Evolutionary conservation across 1,140 invertebrate species (phyloP).

Genomic region (Euura lappo): DNA sequence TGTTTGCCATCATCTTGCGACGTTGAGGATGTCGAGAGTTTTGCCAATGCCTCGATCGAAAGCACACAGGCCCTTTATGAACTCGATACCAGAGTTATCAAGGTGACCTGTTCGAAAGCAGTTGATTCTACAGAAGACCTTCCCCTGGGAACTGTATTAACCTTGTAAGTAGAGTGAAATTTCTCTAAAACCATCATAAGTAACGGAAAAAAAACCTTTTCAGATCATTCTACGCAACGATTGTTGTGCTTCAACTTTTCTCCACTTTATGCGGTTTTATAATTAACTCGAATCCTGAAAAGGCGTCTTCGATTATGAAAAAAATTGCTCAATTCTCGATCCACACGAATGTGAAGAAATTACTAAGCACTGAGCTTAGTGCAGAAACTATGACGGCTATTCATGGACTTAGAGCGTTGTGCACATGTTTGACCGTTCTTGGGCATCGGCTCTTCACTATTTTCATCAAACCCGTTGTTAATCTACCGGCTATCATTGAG

Average conservation of each 20-base stretch:
- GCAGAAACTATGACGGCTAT: constrained; percentile 33
- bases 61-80: not conserved
- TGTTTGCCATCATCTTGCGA: constrained; percentile 32
- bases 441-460: constrained; percentile 48
- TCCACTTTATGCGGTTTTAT: not conserved
- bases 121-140: constrained; percentile 10
- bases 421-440: constrained; percentile 51
- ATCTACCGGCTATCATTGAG: too few species aligned
- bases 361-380: constrained; percentile 30
- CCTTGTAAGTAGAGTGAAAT: not conserved
- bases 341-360: constrained; percentile 37
- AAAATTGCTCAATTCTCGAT: constrained; percentile 39
- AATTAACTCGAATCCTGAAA: not conserved
- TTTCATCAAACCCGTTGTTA: too few species aligned
- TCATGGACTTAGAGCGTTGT: constrained; percentile 51
- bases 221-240: not conserved
- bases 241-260: not conserved
- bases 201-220: not conserved
- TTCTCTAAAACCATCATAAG: not conserved
- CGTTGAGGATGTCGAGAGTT: constrained; percentile 16
- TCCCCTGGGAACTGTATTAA: not conserved
- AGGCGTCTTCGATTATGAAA: not conserved
- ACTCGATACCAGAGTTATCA: not conserved
- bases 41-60: constrained; percentile 4
- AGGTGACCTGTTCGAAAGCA: constrained; percentile 19